Base-by-base conservation (phyloP, 2,888 invertebrate genomes). In the Callimorpha dominula region DNA sequence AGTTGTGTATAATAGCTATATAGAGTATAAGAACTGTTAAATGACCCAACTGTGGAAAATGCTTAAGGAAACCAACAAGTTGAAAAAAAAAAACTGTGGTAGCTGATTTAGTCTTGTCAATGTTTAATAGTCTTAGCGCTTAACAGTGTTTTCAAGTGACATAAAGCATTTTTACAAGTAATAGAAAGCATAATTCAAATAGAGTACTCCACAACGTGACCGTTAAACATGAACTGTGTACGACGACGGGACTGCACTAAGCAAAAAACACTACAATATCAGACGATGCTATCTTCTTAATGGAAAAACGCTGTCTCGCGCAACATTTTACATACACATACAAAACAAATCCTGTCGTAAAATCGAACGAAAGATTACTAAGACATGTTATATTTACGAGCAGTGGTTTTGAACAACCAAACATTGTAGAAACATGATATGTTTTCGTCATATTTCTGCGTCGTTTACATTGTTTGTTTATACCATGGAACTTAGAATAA, bases 351-450 rank as follows among this genome's bases (percentile, higher is more conserved):
- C 1, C 64, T 57, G 20, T 65, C 72, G 60, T 60, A 60, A 60
- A 60, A 60, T 60, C 60, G 60, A 60, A 60, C 6, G 60, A 31
- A 60, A 60, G 60, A 60, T 60, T 14, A 31, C 60, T 60, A 60
- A 60, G 14, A 60, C n/a, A 15, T 17, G 31, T 50, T 8, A 31
- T 66, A 50, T 31, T 66, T 66, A 66, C 49, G 49, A 43, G 66
- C 43, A 57, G 57, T 57, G 20, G 74, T 64, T 71, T 73, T 78
- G 65, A 80, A 78, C 82, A 79, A 70, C 73, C 76, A 77, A 82
- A 81, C 81, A 81, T 79, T 81, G 20, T 79, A 77, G 85, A 65
- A 86, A 86, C 78, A 73, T 73, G 86, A 87, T 84, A 87, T 80
- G 81, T 79, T 81, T 83, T 81, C 79, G 69, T 75, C 73, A 80